Conservation (phyloP, 2,113 vertebrate genomes). For the Actenoides lindsayi region DNA sequence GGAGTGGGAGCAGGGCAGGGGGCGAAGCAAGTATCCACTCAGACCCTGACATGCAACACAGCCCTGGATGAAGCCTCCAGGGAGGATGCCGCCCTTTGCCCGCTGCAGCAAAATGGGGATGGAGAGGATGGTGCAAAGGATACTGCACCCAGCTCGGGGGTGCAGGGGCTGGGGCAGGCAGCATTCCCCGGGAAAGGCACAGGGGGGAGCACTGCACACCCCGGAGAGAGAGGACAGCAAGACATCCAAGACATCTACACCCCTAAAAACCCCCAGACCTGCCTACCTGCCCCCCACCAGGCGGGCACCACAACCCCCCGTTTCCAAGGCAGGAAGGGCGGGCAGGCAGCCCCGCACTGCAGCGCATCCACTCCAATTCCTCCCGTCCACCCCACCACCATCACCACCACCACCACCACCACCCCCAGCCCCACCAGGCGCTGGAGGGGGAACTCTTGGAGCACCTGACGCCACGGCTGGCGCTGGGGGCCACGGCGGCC, state of each 20-base stretch:
- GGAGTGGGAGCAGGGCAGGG: background rate
- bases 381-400: constrained; percentile 79
- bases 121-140: background rate
- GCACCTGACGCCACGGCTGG: constrained; percentile 95
- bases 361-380: background rate
- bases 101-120: background rate
- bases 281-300: background rate
- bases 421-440: constrained; percentile 94
- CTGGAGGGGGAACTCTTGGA: constrained; percentile 97
- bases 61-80: background rate
- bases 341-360: background rate
- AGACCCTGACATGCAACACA: background rate
- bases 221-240: background rate
- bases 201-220: background rate
- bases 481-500: constrained; percentile 91
- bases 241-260: accelerated
- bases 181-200: background rate
- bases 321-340: background rate
- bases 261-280: background rate
- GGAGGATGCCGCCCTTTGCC: background rate
- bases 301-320: background rate
- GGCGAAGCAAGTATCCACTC: background rate
- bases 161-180: background rate
- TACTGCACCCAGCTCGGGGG: background rate
- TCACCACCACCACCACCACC: constrained; percentile 93